phyloP scores from a whole-genome alignment of 2,888 invertebrate species.

The Ectemnius cavifrons region DNA sequence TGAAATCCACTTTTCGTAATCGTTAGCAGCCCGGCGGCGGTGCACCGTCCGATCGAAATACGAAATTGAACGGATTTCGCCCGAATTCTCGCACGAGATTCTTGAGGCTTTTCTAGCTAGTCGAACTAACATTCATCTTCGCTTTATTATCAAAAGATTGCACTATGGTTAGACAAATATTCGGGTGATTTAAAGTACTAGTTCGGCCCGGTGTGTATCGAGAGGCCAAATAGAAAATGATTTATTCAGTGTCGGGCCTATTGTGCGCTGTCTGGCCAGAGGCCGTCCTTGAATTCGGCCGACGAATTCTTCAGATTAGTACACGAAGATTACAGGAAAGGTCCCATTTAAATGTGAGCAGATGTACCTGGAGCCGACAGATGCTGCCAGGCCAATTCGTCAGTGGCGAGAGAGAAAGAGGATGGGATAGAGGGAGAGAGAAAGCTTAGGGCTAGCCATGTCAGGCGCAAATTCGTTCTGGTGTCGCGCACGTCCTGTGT shows the following conservation, averaged over 20 bases:
- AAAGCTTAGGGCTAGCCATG: background rate
- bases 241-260: background rate
- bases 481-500: background rate
- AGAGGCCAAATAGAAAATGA: background rate
- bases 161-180: background rate
- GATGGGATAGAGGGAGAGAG: background rate
- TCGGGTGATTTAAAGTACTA: background rate
- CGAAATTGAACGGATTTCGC: constrained; percentile 63
- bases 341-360: constrained; percentile 48
- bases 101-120: no score
- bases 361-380: constrained; percentile 48
- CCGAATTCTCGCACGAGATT: constrained; percentile 16
- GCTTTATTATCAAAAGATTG: no score
- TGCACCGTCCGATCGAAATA: constrained; percentile 60
- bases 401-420: no score
- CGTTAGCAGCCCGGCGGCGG: constrained; percentile 50
- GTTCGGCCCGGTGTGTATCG: background rate
- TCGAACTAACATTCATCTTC: no score
- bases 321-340: constrained; percentile 45
- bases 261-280: background rate
- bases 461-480: constrained; percentile 1
- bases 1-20: constrained; percentile 68
- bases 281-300: background rate
- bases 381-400: constrained; percentile 41
- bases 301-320: constrained; percentile 9